Evolutionary conservation across 2,797 vertebrate genomes (phyloP), one percentile per base, ranked within the genome.

Genomic region (Microctenopoma lineatum): DNA sequence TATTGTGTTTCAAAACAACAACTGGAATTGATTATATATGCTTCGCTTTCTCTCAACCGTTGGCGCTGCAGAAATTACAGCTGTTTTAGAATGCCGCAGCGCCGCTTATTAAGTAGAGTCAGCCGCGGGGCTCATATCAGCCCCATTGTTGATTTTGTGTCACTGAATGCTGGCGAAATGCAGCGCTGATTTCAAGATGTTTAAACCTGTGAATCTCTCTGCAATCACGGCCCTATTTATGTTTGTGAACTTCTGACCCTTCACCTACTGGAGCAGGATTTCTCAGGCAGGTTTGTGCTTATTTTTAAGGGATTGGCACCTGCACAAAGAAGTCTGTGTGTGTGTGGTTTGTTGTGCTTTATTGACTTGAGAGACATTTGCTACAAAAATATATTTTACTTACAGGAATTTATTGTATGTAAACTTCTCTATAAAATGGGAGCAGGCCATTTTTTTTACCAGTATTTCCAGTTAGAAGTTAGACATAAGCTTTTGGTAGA

Each of bases 1-100:
- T 66, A 64, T 75, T 79, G 64, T 74, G 48, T 60, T 63, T 72
- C 50, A 69, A 79, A 81, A 72, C 59, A 80, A 67, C 66, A 57
- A 21, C 36, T 54, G 21, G 7, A 82, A 76, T 75, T 59, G 64
- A 73, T 77, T 65, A 41, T 63, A 26, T n/a, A 58, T 70, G 74
- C 46, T 52, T 54, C 12, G 9, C 38, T 55, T 47, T 66, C 41
- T 57, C 47, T 61, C 61, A 59, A 52, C 71, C 75, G 48, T 46
- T 27, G 15, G 59, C 9, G 21, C 42, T 47, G 42, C 50, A 68
- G 59, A 75, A 80, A 81, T 75, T 65, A 53, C 65, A 80, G 69
- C 42, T 69, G 44, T 5, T 47, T 75, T 27, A 62, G 42, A 77
- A 48, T 54, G 50, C 63, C 66, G 47, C 56, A 54, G 56, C 29